Evolutionary conservation across 2,113 vertebrate genomes (phyloP), one percentile per base, ranked within the genome.

Genomic region (Hippolais icterina): DNA sequence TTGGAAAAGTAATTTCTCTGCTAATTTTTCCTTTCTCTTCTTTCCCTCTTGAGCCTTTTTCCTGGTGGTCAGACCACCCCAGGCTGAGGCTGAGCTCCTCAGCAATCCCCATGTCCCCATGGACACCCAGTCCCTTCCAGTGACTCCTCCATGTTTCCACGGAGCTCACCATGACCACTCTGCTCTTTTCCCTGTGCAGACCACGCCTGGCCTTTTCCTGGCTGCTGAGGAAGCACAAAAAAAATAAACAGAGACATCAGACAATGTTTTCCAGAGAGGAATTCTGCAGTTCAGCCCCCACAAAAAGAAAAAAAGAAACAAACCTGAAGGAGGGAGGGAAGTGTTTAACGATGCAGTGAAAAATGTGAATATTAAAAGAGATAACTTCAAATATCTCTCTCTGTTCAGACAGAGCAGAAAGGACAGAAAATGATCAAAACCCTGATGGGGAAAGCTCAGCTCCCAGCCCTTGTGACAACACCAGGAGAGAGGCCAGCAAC

Each of bases 391-490:
- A 95, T 52, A 28, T 72, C 29, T 70, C 10, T 46, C 44, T 59
- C 11, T 74, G 50, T 44, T 47, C 59, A 90, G 81, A 24, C 23
- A 39, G 75, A 72, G 82, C 75, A 72, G 78, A 76, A 57, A 46
- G 54, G 85, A 69, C 33, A 80, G 50, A 52, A 15, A 70, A 90
- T 86, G 94, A 95, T 96, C 91, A 93, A 97, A 89, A 42, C 6
- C 24, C 42, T 24, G 74, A n/a, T 56, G 84, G 71, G 57, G 64
- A 66, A 83, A 86, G 78, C 1, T 20, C 78, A 87, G 91, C 89
- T 91, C 80, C 84, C 82, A 47, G 83, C 53, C 61, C 91, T 63
- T n/a, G 49, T 87, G 77, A 80, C 78, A 20, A 49, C 66, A n/a
- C n/a, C 56, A 79, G 71, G 47, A 91, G 91, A 3, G 3, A 68